Evolutionary conservation across 1,140 invertebrate species (phyloP).

Genomic region (Brachystomella parvula): DNA sequence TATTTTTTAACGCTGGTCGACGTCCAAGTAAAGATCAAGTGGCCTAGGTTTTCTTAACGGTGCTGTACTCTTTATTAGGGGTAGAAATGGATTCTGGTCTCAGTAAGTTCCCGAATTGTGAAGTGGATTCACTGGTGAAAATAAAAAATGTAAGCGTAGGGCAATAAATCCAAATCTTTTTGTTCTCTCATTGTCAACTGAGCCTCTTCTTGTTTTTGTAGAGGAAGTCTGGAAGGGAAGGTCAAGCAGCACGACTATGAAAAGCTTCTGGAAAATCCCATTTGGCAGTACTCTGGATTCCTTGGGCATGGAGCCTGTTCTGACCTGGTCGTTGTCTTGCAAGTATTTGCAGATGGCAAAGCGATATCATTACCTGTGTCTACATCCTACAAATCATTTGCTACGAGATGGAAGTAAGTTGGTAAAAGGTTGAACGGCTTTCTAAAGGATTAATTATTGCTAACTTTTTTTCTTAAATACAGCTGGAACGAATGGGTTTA

Average conservation of each 20-base stretch:
- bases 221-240: constrained; percentile 89
- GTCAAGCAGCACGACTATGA: constrained; percentile 76
- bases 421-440: constrained; percentile 13
- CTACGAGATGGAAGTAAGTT: constrained; percentile 83
- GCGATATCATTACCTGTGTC: constrained; percentile 77
- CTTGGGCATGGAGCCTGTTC: constrained; percentile 57
- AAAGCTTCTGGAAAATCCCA: constrained; percentile 74
- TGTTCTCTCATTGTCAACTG: constrained; percentile 15
- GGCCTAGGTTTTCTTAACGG: too few species aligned
- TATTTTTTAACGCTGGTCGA: too few species aligned
- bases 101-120: neutral
- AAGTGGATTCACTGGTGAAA: constrained; percentile 44
- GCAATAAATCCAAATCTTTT: constrained; percentile 11
- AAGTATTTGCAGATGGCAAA: constrained; percentile 75
- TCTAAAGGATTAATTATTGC: constrained; percentile 13
- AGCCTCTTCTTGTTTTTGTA: constrained; percentile 45
- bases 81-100: too few species aligned
- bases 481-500: constrained; percentile 98
- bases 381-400: constrained; percentile 89
- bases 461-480: constrained; percentile 1
- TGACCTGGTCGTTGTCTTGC: constrained; percentile 77
- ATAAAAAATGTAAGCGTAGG: constrained; percentile 56
- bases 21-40: too few species aligned
- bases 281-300: constrained; percentile 83
- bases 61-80: too few species aligned